Percentiles rank a stretch among this genome's conserved stretches.
Evolutionary conservation across 2,888 invertebrate genomes (phyloP).

Genomic region (Margaritifera margaritifera): DNA sequence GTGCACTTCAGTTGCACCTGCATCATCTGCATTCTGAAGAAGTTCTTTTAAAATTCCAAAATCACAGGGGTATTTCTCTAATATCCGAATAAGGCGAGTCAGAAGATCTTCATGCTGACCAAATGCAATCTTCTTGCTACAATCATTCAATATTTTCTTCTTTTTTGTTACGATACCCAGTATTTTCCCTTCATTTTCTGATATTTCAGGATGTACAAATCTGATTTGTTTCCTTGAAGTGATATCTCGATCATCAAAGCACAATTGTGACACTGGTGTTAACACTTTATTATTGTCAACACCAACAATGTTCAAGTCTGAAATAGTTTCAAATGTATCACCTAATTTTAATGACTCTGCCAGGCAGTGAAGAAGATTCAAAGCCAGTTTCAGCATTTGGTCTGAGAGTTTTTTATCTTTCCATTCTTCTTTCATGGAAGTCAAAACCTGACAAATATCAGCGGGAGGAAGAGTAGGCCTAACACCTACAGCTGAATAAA

Average conservation of each 20-base stretch:
- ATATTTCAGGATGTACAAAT: slow-evolving; percentile 24
- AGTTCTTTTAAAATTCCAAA: slow-evolving; percentile 62
- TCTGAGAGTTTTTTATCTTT: not conserved
- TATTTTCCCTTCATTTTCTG: not conserved
- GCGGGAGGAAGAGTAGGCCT: no score
- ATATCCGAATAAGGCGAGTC: slow-evolving; percentile 52
- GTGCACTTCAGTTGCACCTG: slow-evolving; percentile 56
- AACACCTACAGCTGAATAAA: no score
- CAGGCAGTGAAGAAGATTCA: slow-evolving; percentile 26
- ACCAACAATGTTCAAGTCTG: no score
- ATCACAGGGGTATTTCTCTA: slow-evolving; percentile 60
- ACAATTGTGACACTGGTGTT: slow-evolving; percentile 31
- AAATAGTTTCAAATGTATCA: not conserved
- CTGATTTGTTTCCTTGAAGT: slow-evolving; percentile 31
- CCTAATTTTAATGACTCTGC: not conserved
- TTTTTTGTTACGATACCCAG: not conserved
- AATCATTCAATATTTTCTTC: not conserved
- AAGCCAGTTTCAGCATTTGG: not conserved
- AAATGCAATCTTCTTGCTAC: slow-evolving; percentile 46
- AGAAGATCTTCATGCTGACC: slow-evolving; percentile 61
- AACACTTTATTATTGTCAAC: slow-evolving; percentile 20
- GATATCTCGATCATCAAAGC: slow-evolving; percentile 50
- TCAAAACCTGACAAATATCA: no score
- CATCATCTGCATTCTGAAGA: slow-evolving; percentile 63
- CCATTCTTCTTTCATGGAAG: not conserved